Base-by-base conservation (phyloP, 2,797 vertebrate species). In the Monodelphis domestica region DNA sequence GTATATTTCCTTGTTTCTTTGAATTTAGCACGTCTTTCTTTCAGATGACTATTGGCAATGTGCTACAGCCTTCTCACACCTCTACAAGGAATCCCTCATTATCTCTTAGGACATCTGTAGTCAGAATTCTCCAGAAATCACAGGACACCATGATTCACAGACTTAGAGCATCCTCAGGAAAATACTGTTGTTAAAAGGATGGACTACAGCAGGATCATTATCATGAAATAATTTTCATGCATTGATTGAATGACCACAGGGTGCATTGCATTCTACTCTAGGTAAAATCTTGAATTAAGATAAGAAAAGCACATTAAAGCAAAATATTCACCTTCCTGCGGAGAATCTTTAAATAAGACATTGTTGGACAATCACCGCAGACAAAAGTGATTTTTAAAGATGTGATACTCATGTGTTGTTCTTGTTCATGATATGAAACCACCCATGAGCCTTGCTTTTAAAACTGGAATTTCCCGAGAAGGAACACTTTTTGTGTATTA, bases 181-280 rank as follows among this genome's bases (percentile, higher is more conserved):
- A 45, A 84, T 84, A 26, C 38, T 14, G 14, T 10, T 50, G 3
- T 84, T 45, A 84, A 50, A 84, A 84, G 9, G 21, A 84, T 45
- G 21, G 28, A 14, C 70, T 26, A 88, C 38, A 1, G 2, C 12
- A 26, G 70, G 21, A 50, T 57, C 87, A 92, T 87, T 70, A 30
- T 89, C 38, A 89, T 78, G 29, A 59, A 51, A 54, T 89, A 24
- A 92, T 78, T n/a, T 53, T 30, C 90, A 4, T 63, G 2, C 45
- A 45, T 50, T 95, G 87, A 88, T 88, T 92, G 55, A 93, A 26
- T 50, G 93, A 51, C 90, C 29, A 28, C 38, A 89, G 28, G 10
- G n/a, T 78, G 38, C 29, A 33, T 29, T 1, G 9, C 56, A 4
- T 15, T 94, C 21, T 88, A 24, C 0, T 90, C 4, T 33, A 26